Evolutionary conservation across 1,140 invertebrate species (phyloP).

Genomic region (Tetramorium alpestre): DNA sequence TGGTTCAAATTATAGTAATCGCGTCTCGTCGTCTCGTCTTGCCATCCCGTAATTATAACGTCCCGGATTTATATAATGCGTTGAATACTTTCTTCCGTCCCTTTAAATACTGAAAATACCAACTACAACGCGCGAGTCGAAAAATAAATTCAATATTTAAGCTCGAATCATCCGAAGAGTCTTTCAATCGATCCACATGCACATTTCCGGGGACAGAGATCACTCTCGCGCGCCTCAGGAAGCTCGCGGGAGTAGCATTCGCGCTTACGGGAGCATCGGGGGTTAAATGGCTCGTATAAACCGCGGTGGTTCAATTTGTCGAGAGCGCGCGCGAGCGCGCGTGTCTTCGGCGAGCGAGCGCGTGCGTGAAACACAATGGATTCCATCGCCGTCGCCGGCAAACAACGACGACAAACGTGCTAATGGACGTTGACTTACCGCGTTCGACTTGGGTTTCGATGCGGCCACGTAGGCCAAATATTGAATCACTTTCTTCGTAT

Average conservation of each 20-base stretch:
- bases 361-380: slow-evolving; percentile 33
- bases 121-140: not conserved
- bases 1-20: slow-evolving; percentile 18
- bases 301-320: slow-evolving; percentile 20
- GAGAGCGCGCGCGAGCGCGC: not conserved
- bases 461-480: slow-evolving; percentile 99
- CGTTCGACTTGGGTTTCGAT: slow-evolving; percentile 96
- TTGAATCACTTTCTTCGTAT: slow-evolving; percentile 99
- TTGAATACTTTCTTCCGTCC: not conserved
- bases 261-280: slow-evolving; percentile 18
- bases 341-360: slow-evolving; percentile 28
- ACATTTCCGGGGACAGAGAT: slow-evolving; percentile 8
- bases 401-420: not conserved
- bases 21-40: not conserved
- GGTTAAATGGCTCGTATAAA: slow-evolving; percentile 47
- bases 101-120: not conserved
- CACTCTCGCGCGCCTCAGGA: not conserved
- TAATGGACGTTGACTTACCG: slow-evolving; percentile 88
- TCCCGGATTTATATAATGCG: not conserved
- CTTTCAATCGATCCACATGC: not conserved
- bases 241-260: slow-evolving; percentile 2
- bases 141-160: not conserved
- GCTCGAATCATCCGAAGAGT: not conserved
- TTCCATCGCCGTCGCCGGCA: not conserved
- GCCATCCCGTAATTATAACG: not conserved